A percentile compares a stretch with the other conserved stretches of the same genome.
Conservation (phyloP, 2,113 vertebrate genomes). For the Nothobranchius furzeri region DNA sequence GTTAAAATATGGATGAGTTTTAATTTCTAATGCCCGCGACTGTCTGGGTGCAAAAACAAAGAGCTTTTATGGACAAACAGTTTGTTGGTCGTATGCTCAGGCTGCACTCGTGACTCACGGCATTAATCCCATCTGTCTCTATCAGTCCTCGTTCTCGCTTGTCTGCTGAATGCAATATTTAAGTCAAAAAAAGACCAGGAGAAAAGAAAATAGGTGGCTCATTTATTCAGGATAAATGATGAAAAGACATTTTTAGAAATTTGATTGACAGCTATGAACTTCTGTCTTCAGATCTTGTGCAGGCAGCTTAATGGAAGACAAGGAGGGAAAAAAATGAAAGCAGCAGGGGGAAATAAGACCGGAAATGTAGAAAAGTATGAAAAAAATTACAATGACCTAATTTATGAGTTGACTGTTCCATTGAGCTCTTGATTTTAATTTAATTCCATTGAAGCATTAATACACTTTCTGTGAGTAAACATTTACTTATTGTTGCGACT, state of each 20-base stretch:
- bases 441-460: background rate
- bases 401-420: conserved; percentile 12
- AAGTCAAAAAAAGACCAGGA: conserved; percentile 47
- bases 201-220: conserved; percentile 51
- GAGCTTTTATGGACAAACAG: conserved; percentile 22
- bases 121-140: conserved; percentile 37
- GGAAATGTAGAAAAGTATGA: background rate
- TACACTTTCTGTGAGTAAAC: conserved; percentile 7
- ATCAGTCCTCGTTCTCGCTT: conserved; percentile 13
- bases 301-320: conserved; percentile 36
- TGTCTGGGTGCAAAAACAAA: background rate
- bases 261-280: conserved; percentile 65
- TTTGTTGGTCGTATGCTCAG: conserved; percentile 31
- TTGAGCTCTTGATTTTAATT: conserved; percentile 15
- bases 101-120: conserved; percentile 30
- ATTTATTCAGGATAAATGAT: conserved; percentile 54
- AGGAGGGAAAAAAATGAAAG: conserved; percentile 26
- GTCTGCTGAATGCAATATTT: conserved; percentile 42
- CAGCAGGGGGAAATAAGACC: conserved; percentile 15
- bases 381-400: conserved; percentile 6
- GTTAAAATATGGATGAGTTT: background rate
- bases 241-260: conserved; percentile 57
- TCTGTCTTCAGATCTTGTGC: conserved; percentile 38
- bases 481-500: background rate
- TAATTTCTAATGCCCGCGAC: conserved; percentile 1